These are phyloP conservation scores for Varanus komodoensis DNA, from an alignment of 2,113 vertebrate genomes.

Conservation along the genomic window DNA sequence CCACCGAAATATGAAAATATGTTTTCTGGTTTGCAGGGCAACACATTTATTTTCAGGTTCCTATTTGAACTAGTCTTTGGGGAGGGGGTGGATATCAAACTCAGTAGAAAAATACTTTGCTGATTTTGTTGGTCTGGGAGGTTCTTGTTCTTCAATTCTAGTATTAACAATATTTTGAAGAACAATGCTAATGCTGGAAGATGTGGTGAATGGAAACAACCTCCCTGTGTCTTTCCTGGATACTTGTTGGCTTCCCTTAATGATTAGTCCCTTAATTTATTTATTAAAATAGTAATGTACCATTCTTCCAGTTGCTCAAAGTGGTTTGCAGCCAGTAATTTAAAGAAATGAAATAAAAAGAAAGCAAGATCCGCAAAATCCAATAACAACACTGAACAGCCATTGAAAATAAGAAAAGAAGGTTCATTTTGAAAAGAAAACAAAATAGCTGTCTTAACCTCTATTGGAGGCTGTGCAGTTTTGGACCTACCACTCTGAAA, in stretches of 20 bases:
- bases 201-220: neutral
- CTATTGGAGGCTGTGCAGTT: neutral
- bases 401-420: neutral
- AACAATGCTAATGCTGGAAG: neutral
- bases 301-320: neutral
- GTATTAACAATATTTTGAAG: neutral
- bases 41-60: neutral
- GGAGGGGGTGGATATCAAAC: neutral
- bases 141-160: neutral
- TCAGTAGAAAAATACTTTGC: neutral
- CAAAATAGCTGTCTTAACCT: neutral
- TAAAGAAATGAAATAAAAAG: neutral
- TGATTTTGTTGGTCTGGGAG: neutral
- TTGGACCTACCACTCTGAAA: neutral
- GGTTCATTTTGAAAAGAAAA: neutral
- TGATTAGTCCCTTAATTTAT: too few species aligned
- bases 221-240: neutral
- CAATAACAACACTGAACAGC: neutral
- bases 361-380: too few species aligned
- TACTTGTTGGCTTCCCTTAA: neutral
- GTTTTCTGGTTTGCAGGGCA: neutral
- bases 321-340: neutral
- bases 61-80: neutral
- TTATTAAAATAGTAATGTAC: neutral
- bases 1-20: neutral